These are phyloP conservation scores for Capreolus pygargus DNA, from an alignment of 2,113 vertebrate species.

Conservation along the genomic window DNA sequence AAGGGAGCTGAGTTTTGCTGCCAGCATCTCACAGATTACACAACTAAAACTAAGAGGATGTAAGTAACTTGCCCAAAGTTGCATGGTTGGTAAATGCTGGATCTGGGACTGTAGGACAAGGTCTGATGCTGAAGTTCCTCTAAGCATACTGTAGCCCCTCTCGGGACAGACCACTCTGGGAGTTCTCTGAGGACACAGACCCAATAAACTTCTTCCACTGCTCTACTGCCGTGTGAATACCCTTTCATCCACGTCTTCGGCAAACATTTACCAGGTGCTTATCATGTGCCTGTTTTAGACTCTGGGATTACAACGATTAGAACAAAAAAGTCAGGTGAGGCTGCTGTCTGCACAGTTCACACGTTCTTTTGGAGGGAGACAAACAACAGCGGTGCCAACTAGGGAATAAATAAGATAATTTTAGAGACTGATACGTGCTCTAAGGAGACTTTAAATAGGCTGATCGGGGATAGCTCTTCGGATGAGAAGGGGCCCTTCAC, in stretches of 20 bases:
- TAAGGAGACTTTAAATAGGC: background rate
- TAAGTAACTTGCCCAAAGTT: background rate
- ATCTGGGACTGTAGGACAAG: background rate
- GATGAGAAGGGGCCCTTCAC: background rate
- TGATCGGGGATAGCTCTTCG: background rate
- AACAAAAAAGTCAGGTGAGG: background rate
- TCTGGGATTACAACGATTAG: background rate
- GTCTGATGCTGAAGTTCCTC: background rate
- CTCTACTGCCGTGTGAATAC: background rate
- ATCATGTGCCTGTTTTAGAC: background rate
- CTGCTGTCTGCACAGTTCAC: background rate
- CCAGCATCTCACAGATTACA: background rate
- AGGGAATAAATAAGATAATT: background rate
- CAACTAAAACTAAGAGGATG: background rate
- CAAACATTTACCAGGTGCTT: background rate
- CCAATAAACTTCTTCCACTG: background rate
- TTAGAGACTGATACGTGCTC: background rate
- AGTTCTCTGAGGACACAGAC: background rate
- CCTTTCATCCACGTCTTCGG: background rate
- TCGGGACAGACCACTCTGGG: background rate
- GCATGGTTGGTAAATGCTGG: background rate
- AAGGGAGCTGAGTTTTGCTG: background rate
- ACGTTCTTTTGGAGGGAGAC: background rate
- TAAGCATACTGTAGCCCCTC: background rate
- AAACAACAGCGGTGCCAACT: background rate